Conservation (phyloP, 2,888 invertebrate genomes). For the Leucophenga montana region DNA sequence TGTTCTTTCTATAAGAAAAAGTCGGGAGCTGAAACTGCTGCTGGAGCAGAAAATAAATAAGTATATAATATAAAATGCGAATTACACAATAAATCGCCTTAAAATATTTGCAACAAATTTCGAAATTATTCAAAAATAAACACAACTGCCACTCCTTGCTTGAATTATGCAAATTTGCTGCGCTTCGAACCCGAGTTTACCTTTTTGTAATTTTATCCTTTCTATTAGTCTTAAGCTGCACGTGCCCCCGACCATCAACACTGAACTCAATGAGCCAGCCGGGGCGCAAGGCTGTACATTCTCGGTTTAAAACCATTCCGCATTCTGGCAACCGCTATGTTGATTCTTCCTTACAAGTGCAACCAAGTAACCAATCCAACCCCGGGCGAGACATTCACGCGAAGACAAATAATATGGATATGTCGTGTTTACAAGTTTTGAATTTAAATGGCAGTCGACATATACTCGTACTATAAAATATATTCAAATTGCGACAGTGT, state of each 20-base stretch:
- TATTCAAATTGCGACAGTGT: not conserved
- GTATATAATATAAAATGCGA: slow-evolving; percentile 33
- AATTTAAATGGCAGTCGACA: not conserved
- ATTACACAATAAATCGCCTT: slow-evolving; percentile 53
- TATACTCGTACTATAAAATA: no score
- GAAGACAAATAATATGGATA: slow-evolving; percentile 57
- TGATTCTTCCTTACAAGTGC: not conserved
- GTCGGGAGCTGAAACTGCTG: not conserved
- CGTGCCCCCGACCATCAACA: not conserved
- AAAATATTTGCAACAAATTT: slow-evolving; percentile 55
- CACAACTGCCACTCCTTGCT: slow-evolving; percentile 45
- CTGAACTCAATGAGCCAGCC: no score
- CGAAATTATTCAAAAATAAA: slow-evolving; percentile 58
- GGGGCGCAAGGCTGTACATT: no score
- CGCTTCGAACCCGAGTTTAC: slow-evolving; percentile 43
- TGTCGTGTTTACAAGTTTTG: slow-evolving; percentile 58
- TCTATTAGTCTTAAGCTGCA: slow-evolving; percentile 35
- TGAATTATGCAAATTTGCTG: slow-evolving; percentile 54
- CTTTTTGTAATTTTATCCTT: slow-evolving; percentile 41
- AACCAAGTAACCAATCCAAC: no score
- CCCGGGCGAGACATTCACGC: slow-evolving; percentile 33
- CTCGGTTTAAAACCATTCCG: no score
- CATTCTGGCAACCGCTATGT: not conserved
- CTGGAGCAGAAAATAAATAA: not conserved
- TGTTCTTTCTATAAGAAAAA: no score